Evolutionary conservation across 2,113 vertebrate species (phyloP), one percentile per base, ranked within the genome.

Genomic region (Nothobranchius furzeri): DNA sequence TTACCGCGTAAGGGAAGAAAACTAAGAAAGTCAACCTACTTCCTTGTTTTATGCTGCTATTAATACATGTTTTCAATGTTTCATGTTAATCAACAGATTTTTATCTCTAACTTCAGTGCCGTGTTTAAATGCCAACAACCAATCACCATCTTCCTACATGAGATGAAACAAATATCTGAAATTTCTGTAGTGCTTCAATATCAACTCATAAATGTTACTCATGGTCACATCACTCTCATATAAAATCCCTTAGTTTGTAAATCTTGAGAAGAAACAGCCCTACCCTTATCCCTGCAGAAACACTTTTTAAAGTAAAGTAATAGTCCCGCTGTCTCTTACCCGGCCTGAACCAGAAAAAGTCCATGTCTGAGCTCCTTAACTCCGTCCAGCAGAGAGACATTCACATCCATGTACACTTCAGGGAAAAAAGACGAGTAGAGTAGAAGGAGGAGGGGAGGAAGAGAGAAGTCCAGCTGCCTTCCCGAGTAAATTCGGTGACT

Each of bases 331-430:
- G 42, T 30, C 14, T 68, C 86, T 82, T 91, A 92, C 90, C 91
- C 83, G 61, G 3, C 62, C 84, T 82, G 76, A 64, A 48, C 89
- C 88, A 90, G 66, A 89, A 87, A 64, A 89, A 66, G 9, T 87
- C 89, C 90, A 92, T 91, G 79, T 79, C 60, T 17, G 40, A 67
- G 10, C 4, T 63, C 65, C 65, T 58, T 1, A 64, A 67, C 36
- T 58, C 20, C 59, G 6, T 13, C 61, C 43, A 10, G 54, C 49
- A 58, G 43, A 20, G 42, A 70, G 57, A 48, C 69, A 58, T 6
- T 68, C 64, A 35, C 47, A 49, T 60, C 66, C 66, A 64, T 75
- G 78, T 46, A 42, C 64, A 52, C 14, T 48, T 3, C 43, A 71
- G 47, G 47, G 47, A 17, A 49, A 24, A 45, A 47, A 20, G 48